These are phyloP conservation scores for Oscheius sp. DNA, from an alignment of 2,888 invertebrate genomes.

Conservation along the genomic window DNA sequence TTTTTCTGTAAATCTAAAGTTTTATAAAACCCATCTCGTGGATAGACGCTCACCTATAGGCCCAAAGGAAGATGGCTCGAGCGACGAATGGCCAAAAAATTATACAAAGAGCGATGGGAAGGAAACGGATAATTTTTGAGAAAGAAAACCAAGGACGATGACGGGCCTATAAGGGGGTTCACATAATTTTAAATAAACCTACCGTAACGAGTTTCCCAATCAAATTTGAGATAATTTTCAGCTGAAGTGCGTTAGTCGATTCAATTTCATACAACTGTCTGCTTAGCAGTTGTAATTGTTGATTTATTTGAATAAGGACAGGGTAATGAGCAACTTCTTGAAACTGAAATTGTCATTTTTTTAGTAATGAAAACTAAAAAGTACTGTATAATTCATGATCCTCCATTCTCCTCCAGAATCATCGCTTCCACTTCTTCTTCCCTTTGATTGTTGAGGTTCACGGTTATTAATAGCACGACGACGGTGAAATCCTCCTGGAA, in stretches of 20 bases:
- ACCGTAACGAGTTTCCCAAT: conserved; percentile 48
- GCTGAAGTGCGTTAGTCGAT: conserved; percentile 54
- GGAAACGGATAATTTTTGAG: conserved; percentile 6
- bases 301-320: conserved; percentile 55
- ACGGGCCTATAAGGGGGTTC: conserved; percentile 6
- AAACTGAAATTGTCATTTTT: conserved; percentile 49
- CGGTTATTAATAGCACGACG: background rate
- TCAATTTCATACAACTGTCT: conserved; percentile 56
- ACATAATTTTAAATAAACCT: background rate
- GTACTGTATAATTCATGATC: conserved; percentile 28
- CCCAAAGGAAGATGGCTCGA: conserved; percentile 13
- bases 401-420: conserved; percentile 31
- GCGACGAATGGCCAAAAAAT: conserved; percentile 30
- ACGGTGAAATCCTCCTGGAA: conserved; percentile 1
- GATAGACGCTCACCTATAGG: conserved; percentile 10
- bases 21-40: background rate
- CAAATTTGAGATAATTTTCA: conserved; percentile 54
- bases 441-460: background rate
- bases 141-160: conserved; percentile 25
- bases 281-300: conserved; percentile 52
- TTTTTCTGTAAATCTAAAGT: conserved; percentile 21
- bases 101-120: conserved; percentile 17
- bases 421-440: conserved; percentile 22
- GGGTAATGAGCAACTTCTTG: conserved; percentile 59
- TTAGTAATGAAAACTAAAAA: too few relatives aligned